Evolutionary conservation across 1,140 invertebrate species (phyloP).

Genomic region (Anadara kagoshimensis): DNA sequence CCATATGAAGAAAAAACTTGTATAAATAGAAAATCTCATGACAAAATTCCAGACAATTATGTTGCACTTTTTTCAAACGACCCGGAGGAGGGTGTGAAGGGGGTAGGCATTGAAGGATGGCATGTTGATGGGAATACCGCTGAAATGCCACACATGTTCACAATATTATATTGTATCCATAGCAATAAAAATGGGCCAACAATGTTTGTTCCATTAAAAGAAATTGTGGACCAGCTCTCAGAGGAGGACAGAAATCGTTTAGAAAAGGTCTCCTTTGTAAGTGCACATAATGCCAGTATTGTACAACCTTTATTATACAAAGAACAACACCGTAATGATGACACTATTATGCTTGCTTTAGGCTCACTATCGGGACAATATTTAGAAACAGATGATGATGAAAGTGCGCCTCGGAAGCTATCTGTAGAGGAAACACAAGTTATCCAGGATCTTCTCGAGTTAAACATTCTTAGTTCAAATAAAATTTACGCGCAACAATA

Average conservation of each 20-base stretch:
- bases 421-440: constrained; percentile 33
- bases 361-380: constrained; percentile 40
- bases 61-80: constrained; percentile 41
- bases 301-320: constrained; percentile 40
- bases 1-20: constrained; percentile 31
- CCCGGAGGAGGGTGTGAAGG: constrained; percentile 17
- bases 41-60: constrained; percentile 31
- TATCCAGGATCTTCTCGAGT: constrained; percentile 30
- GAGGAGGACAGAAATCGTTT: constrained; percentile 22
- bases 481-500: constrained; percentile 33
- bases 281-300: constrained; percentile 35
- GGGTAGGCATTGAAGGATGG: constrained; percentile 41
- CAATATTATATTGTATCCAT: constrained; percentile 37
- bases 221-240: constrained; percentile 39
- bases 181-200: constrained; percentile 38
- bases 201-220: constrained; percentile 37
- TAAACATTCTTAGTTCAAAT: constrained; percentile 38
- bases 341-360: constrained; percentile 37
- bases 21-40: constrained; percentile 33
- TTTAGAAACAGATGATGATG: constrained; percentile 17
- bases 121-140: constrained; percentile 38
- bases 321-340: constrained; percentile 33
- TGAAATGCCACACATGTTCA: constrained; percentile 37
- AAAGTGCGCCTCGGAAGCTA: neutral
- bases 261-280: constrained; percentile 39